Base-by-base conservation (phyloP, 2,888 invertebrate species). In the Actias luna region DNA sequence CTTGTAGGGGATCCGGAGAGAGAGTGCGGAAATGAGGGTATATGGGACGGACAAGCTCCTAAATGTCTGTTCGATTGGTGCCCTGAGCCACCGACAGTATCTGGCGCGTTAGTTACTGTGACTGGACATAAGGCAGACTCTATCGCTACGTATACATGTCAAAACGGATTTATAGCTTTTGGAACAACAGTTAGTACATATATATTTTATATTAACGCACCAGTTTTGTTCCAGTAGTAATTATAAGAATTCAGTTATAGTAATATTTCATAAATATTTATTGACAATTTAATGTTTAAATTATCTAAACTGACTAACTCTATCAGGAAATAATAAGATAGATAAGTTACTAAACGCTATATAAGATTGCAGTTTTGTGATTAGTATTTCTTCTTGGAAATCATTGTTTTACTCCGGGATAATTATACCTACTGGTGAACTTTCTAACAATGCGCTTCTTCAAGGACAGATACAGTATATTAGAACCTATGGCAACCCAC, bases 41-140 rank as follows among this genome's bases (percentile, higher is more conserved):
- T 93, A 59, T 98, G 98, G 98, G 95, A 94, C 57, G 96, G 96
- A 0, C 94, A 95, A 63, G 93, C 95, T 8, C 97, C 98, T 0
- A 95, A 95, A 74, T 98, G 98, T 83, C 88, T 97, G 59, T 97
- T 96, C 79, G 95, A 97, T 86, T 96, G 98, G 97, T 98, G 98
- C 81, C 96, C 97, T 0, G 96, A 96, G 67, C 97, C 98, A 0
- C 96, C 96, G 0, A 93, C 94, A 36, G 95, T 97, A 1, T 92
- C 95, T 8, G 98, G 98, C 0, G 97, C 97, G 1, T 87, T 94
- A 0, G 96, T 97, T 0, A 85, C 92, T 0, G 94, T 94, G 8
- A 94, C 94, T 0, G 97, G 97, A 1, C 95, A 95, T 70, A 94
- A 96, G 66, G 96, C 96, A 3, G 97, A 97, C 2, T 96, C 97